Evolutionary conservation across 2,797 vertebrate species (phyloP), one percentile per base, ranked within the genome.

Genomic region (Champsocephalus gunnari): DNA sequence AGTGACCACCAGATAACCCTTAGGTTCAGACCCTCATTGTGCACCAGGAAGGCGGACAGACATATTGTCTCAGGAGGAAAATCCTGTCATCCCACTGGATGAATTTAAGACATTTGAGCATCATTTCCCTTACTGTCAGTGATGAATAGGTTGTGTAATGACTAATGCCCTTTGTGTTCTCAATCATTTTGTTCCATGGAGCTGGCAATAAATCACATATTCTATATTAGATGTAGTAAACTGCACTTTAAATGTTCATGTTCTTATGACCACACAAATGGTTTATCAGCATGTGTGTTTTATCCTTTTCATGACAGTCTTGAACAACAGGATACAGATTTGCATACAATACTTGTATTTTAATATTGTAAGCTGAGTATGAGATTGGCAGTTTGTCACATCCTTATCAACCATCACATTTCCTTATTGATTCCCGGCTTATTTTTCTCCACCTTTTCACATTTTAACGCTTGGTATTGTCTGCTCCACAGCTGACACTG

Each of bases 1-100:
- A 80, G 77, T 90, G 90, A 87, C 91, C 89, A 92, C 10, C 79
- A 74, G 88, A 90, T 90, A 90, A 92, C 90, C 92, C 75, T 51
- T 58, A 79, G 84, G 85, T 75, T 73, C 80, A 73, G 71, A 87
- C 61, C 76, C 74, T 60, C 38, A 85, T 82, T 91, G 88, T 91
- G 76, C 82, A 45, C 54, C 69, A 78, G 83, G 82, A 87, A 86
- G 51, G 86, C 12, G 11, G 49, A 5, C 60, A 80, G 51, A 80
- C 73, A 83, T 77, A 53, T 77, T 63, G 79, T 69, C 71, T 68
- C 50, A 34, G 41, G 49, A 55, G 34, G 54, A 60, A 73, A 70
- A 73, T 80, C 84, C 69, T 73, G 63, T 74, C 71, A 85, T 80
- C 71, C 64, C 47, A 12, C 58, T 65, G 61, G 34, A 78, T 63